These are phyloP conservation scores for Chironomus riparius DNA, from an alignment of 2,888 invertebrate species.

Conservation along the genomic window DNA sequence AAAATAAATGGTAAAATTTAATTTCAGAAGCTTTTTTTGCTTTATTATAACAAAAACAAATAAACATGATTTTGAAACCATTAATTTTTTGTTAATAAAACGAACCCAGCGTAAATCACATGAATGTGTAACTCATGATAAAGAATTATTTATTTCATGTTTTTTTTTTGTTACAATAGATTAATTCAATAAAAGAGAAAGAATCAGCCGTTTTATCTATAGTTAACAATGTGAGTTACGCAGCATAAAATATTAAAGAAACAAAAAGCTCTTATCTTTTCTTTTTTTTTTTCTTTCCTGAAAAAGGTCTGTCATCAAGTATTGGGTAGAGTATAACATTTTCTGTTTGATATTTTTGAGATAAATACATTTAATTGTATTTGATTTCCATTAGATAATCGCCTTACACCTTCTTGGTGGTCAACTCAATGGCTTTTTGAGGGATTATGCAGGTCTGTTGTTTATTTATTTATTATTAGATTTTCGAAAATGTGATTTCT, in stretches of 20 bases:
- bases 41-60: too few species aligned
- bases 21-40: too few species aligned
- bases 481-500: background rate
- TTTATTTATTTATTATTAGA: background rate
- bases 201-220: slow-evolving; percentile 3
- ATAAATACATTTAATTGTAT: background rate
- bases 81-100: too few species aligned
- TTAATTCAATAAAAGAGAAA: background rate
- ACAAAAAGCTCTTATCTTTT: background rate
- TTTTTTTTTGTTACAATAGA: background rate
- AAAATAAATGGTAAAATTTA: too few species aligned
- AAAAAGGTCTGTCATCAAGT: slow-evolving; percentile 16
- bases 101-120: too few species aligned
- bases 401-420: slow-evolving; percentile 6
- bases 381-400: slow-evolving; percentile 13
- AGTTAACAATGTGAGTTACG: slow-evolving; percentile 3
- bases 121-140: too few species aligned
- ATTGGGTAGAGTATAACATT: background rate
- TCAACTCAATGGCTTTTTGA: slow-evolving; percentile 2
- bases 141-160: too few species aligned
- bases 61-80: too few species aligned
- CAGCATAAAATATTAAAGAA: background rate
- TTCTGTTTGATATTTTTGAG: background rate
- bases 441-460: slow-evolving; percentile 17
- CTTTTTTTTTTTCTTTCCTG: background rate